Conservation (phyloP, 2,113 vertebrate species). For the Nothocercus julius region DNA sequence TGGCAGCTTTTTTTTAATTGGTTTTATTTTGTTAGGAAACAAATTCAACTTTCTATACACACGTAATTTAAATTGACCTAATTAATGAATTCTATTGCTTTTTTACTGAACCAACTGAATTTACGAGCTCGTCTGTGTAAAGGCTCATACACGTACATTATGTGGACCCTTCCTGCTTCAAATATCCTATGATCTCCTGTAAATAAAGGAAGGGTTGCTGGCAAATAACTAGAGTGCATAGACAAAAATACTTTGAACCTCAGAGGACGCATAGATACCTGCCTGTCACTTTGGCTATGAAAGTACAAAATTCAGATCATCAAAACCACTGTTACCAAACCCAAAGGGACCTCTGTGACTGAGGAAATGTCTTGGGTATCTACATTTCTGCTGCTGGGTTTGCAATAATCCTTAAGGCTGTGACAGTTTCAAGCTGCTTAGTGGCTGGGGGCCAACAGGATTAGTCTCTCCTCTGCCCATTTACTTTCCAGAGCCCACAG, state of each 20-base stretch:
- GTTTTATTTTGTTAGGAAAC: not conserved
- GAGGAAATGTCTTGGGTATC: not conserved
- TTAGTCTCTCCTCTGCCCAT: not conserved
- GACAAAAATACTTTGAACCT: not conserved
- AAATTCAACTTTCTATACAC: not conserved
- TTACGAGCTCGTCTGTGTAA: not conserved
- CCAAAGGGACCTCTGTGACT: not conserved
- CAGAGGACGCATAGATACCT: not conserved
- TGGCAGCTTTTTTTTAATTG: constrained; percentile 7
- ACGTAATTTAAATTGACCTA: not conserved
- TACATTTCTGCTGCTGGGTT: not conserved
- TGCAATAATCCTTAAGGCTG: not conserved
- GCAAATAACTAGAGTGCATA: not conserved
- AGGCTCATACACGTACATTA: not conserved
- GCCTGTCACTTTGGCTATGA: not conserved
- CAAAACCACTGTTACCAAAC: not conserved
- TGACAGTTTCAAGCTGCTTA: not conserved
- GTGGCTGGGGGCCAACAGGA: not conserved
- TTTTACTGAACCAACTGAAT: not conserved
- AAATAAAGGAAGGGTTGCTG: constrained; percentile 13
- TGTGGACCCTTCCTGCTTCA: not conserved
- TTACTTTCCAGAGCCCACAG: not conserved
- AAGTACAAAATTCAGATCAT: constrained; percentile 1
- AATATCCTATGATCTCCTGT: not conserved
- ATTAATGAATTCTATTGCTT: not conserved